Evolutionary conservation across 2,797 vertebrate species (phyloP).

Genomic region (Rhadinocentrus ornatus): DNA sequence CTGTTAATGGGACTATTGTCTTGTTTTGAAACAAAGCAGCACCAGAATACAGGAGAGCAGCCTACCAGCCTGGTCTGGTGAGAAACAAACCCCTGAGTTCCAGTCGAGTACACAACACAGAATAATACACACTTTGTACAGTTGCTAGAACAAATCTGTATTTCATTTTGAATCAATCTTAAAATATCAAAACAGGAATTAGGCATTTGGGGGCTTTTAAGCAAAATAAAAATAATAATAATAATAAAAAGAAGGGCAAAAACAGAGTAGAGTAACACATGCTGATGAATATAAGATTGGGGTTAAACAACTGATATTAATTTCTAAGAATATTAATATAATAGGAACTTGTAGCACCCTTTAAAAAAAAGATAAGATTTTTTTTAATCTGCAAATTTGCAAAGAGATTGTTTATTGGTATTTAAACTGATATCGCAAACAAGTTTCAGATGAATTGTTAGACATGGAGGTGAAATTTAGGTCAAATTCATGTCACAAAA

Average conservation of each 20-base stretch:
- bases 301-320: background rate
- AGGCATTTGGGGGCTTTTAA: background rate
- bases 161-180: slow-evolving; percentile 21
- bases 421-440: background rate
- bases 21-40: slow-evolving; percentile 58
- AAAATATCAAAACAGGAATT: background rate
- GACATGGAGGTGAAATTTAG: background rate
- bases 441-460: background rate
- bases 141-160: slow-evolving; percentile 32
- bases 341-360: no score
- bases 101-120: slow-evolving; percentile 7
- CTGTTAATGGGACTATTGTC: slow-evolving; percentile 72
- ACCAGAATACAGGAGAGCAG: slow-evolving; percentile 49
- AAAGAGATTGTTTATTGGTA: background rate
- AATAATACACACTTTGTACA: slow-evolving; percentile 58
- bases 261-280: background rate
- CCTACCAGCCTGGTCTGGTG: slow-evolving; percentile 20
- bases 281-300: background rate
- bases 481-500: background rate
- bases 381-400: no score
- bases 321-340: slow-evolving; percentile 1
- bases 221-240: no score
- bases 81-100: slow-evolving; percentile 48
- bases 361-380: no score
- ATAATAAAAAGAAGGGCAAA: background rate